Evolutionary conservation across 2,113 vertebrate species (phyloP).

Genomic region (Cottus gobio): DNA sequence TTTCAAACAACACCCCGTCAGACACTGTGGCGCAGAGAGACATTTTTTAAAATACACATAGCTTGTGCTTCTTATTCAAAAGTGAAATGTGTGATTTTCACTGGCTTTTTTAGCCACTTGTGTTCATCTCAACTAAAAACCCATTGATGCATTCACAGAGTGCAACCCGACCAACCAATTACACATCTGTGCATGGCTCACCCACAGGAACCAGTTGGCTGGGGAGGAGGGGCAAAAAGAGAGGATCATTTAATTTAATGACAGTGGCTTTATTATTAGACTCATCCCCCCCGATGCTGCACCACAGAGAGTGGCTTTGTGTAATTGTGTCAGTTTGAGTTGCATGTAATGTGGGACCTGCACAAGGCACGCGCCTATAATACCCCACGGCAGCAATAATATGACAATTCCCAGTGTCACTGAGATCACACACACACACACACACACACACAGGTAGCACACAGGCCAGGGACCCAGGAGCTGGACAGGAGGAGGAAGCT

Average conservation of each 20-base stretch:
- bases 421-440: neutral
- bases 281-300: conserved; percentile 21
- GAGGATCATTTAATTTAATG: conserved; percentile 23
- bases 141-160: neutral
- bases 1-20: neutral
- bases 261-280: conserved; percentile 24
- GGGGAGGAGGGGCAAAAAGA: too few relatives aligned
- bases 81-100: neutral
- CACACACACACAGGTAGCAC: too few relatives aligned
- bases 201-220: neutral
- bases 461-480: neutral
- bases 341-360: neutral
- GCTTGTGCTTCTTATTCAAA: neutral
- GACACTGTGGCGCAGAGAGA: neutral
- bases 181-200: neutral
- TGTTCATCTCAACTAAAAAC: neutral
- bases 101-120: neutral
- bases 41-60: neutral
- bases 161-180: neutral
- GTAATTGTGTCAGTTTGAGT: conserved; percentile 32
- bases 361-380: conserved; percentile 29
- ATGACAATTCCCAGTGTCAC: conserved; percentile 37
- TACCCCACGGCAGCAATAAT: conserved; percentile 14
- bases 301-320: conserved; percentile 15
- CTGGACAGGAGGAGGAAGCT: conserved; percentile 4